These are phyloP conservation scores for Xenotilapia caudafasciata DNA, from an alignment of 2,113 vertebrate genomes.

Conservation along the genomic window DNA sequence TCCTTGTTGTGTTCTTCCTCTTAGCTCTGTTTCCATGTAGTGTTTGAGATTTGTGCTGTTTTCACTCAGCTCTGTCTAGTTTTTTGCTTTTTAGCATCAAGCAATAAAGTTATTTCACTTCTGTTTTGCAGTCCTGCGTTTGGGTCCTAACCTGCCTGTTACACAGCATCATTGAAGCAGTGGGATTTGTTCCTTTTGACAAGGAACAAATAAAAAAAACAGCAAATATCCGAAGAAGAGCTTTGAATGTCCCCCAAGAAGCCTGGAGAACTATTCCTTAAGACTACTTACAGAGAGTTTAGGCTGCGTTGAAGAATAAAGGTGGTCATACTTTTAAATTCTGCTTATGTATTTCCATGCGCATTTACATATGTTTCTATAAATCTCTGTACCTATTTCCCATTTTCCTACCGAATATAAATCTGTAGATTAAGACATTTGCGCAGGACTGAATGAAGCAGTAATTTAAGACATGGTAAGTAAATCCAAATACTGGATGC, in stretches of 20 bases:
- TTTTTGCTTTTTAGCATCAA: not conserved
- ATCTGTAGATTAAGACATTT: not conserved
- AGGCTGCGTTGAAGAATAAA: rapidly evolving
- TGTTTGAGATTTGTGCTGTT: not conserved
- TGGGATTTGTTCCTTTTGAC: not conserved
- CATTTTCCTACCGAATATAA: not conserved
- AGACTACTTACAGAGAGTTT: not conserved
- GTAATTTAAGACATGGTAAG: not conserved
- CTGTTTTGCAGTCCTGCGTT: not conserved
- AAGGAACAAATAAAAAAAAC: not conserved
- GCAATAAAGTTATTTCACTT: not conserved
- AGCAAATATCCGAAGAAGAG: rapidly evolving
- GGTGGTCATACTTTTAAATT: not conserved
- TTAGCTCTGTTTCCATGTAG: not conserved
- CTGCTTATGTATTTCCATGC: not conserved
- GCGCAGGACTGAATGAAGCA: rapidly evolving
- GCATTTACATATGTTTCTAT: not conserved
- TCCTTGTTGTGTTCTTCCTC: not conserved
- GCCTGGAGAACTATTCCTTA: not conserved
- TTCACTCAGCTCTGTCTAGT: not conserved
- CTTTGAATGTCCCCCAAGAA: not conserved
- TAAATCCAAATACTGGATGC: not conserved
- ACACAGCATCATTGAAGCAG: not conserved
- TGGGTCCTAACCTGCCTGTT: not conserved
- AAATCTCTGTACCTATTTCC: not conserved